Evolutionary conservation across 2,113 vertebrate species (phyloP).

Genomic region (Bungarus multicinctus): DNA sequence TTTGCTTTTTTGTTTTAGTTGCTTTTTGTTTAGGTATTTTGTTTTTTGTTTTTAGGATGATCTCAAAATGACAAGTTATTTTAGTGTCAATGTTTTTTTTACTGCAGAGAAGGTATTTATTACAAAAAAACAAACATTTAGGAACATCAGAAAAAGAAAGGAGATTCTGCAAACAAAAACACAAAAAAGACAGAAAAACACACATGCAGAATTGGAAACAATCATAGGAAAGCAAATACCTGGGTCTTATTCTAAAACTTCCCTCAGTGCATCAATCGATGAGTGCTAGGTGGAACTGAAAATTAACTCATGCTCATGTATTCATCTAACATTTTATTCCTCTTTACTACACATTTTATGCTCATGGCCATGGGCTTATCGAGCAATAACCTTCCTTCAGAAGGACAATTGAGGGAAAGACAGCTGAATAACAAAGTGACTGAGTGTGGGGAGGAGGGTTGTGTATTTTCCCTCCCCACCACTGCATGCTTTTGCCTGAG

Average conservation of each 20-base stretch:
- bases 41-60: not conserved
- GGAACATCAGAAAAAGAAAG: not conserved
- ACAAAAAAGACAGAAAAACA: not conserved
- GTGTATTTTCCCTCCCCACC: not conserved
- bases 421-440: slow-evolving; percentile 44
- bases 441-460: slow-evolving; percentile 27
- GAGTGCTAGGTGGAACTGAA: slow-evolving; percentile 8
- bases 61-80: not conserved
- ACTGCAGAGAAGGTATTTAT: not conserved
- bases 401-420: slow-evolving; percentile 43
- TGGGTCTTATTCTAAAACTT: not conserved
- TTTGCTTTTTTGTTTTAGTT: not conserved
- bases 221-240: not conserved
- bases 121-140: not conserved
- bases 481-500: not conserved
- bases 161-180: not conserved
- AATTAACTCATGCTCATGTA: not conserved
- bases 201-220: accelerated
- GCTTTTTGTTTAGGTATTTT: not conserved
- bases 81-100: not conserved
- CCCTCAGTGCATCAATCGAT: not conserved
- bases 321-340: slow-evolving; percentile 44
- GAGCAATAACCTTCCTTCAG: slow-evolving; percentile 23
- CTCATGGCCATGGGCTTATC: slow-evolving; percentile 43
- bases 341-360: not conserved